A percentile compares a stretch with the other conserved stretches of the same genome.
phyloP scores from a whole-genome alignment of 2,113 vertebrate genomes.

The Oreotragus oreotragus region DNA sequence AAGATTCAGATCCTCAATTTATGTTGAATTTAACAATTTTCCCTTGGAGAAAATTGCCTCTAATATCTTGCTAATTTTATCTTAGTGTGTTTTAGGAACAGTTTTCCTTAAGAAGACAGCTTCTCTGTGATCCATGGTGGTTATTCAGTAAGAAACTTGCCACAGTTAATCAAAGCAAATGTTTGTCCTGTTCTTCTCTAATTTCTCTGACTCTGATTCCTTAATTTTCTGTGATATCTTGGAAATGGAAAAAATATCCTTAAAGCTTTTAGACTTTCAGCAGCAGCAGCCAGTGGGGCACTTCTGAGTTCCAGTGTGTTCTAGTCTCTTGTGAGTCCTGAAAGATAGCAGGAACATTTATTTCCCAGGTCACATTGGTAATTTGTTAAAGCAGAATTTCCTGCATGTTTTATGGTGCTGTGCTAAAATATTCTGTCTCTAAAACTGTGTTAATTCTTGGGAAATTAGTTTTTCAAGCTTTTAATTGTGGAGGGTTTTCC shows the following conservation, averaged over 20 bases:
- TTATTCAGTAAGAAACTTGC: neutral
- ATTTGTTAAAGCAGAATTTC: slow-evolving; percentile 27
- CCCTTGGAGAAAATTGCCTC: slow-evolving; percentile 49
- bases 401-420: slow-evolving; percentile 65
- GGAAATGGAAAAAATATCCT: neutral
- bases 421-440: slow-evolving; percentile 38
- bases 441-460: slow-evolving; percentile 43
- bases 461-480: slow-evolving; percentile 45
- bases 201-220: slow-evolving; percentile 15
- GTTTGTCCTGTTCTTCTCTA: slow-evolving; percentile 8
- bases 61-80: slow-evolving; percentile 31
- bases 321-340: neutral
- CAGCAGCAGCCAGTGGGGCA: neutral
- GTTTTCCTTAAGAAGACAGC: slow-evolving; percentile 51
- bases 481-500: slow-evolving; percentile 40
- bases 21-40: slow-evolving; percentile 26
- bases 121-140: neutral
- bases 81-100: slow-evolving; percentile 35
- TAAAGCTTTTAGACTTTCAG: neutral
- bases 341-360: slow-evolving; percentile 12
- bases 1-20: slow-evolving; percentile 29
- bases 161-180: neutral
- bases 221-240: slow-evolving; percentile 6
- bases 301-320: neutral
- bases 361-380: neutral